phyloP scores from a whole-genome alignment of 2,888 invertebrate species.

The Clepsis dumicolana region DNA sequence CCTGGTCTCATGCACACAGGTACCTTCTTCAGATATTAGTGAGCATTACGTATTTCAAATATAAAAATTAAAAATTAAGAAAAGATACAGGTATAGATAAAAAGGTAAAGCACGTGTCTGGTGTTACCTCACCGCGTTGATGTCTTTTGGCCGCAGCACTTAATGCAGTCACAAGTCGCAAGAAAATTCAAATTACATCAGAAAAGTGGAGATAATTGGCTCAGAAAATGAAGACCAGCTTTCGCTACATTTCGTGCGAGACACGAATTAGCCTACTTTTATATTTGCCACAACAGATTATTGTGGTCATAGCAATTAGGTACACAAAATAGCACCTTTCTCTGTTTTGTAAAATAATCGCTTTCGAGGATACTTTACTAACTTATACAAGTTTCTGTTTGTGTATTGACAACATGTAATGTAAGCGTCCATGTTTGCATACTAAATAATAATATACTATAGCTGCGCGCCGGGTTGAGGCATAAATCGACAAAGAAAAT shows the following conservation, averaged over 20 bases:
- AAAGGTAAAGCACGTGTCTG: too few relatives aligned
- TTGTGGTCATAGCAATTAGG: conserved; percentile 38
- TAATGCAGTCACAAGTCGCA: background rate
- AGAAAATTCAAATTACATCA: conserved; percentile 6
- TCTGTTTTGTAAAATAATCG: conserved; percentile 31
- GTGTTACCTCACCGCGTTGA: conserved; percentile 39
- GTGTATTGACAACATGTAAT: conserved; percentile 39
- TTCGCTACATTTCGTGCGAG: conserved; percentile 34
- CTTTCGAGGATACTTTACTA: conserved; percentile 28
- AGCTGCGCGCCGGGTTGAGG: conserved; percentile 30
- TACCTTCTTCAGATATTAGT: too few relatives aligned
- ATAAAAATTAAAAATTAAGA: too few relatives aligned
- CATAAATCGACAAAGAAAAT: conserved; percentile 40
- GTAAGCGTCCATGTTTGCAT: conserved; percentile 37
- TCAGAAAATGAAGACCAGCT: conserved; percentile 26
- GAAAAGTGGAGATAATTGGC: conserved; percentile 21
- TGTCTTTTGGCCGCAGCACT: conserved; percentile 39
- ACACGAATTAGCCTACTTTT: conserved; percentile 41
- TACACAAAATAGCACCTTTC: conserved; percentile 42
- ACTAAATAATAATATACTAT: conserved; percentile 39
- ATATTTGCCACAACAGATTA: conserved; percentile 31
- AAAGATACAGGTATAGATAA: too few relatives aligned
- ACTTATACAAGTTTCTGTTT: conserved; percentile 36
- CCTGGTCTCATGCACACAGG: too few relatives aligned
- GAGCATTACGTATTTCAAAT: too few relatives aligned